These are phyloP conservation scores for Melipona beecheii DNA, from an alignment of 2,888 invertebrate genomes.

Conservation along the genomic window DNA sequence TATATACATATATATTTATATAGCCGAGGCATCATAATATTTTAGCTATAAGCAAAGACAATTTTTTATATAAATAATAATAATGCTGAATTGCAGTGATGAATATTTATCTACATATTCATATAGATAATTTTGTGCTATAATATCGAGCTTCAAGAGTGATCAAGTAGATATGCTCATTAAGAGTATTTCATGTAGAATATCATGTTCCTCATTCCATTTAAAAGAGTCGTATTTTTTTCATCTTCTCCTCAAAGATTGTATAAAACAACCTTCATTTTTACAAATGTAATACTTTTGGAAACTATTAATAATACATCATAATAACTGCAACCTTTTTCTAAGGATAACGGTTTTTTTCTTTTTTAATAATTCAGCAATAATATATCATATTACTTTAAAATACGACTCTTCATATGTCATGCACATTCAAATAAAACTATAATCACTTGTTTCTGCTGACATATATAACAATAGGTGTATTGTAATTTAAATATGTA, in stretches of 20 bases:
- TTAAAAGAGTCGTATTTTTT: slow-evolving; percentile 54
- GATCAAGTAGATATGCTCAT: slow-evolving; percentile 61
- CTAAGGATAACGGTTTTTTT: background rate
- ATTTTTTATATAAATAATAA: slow-evolving; percentile 80
- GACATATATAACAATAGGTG: slow-evolving; percentile 58
- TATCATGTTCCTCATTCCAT: slow-evolving; percentile 64
- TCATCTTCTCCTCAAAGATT: slow-evolving; percentile 8
- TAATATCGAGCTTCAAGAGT: slow-evolving; percentile 70
- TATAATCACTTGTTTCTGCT: slow-evolving; percentile 62
- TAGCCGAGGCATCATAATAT: slow-evolving; percentile 83
- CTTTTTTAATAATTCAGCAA: slow-evolving; percentile 19
- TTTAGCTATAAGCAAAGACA: slow-evolving; percentile 83
- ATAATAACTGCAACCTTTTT: slow-evolving; percentile 3
- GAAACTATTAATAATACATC: slow-evolving; percentile 9
- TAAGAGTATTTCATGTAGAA: slow-evolving; percentile 62
- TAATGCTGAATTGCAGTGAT: slow-evolving; percentile 75
- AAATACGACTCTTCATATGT: slow-evolving; percentile 55
- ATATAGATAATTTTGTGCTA: slow-evolving; percentile 75
- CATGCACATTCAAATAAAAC: slow-evolving; percentile 46
- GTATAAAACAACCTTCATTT: slow-evolving; percentile 19
- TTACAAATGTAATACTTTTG: slow-evolving; percentile 20
- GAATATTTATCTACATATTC: slow-evolving; percentile 80
- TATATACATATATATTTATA: slow-evolving; percentile 83
- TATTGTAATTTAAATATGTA: slow-evolving; percentile 62
- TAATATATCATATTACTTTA: slow-evolving; percentile 21